A percentile compares a stretch with the other conserved stretches of the same genome.
Conservation (phyloP, 2,797 vertebrate species). For the Alosa sapidissima region DNA sequence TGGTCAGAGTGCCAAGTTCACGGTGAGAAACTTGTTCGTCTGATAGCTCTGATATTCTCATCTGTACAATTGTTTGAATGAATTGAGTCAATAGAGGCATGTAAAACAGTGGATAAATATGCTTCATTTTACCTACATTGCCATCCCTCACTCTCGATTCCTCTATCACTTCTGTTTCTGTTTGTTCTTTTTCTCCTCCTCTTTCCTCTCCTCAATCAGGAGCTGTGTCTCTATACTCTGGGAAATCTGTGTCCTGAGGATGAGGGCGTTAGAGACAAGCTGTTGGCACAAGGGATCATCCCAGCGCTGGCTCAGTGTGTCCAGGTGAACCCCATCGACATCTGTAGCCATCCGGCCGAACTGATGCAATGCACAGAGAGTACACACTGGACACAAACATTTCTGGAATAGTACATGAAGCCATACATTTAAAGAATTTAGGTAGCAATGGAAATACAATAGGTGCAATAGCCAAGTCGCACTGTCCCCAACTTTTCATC, state of each 20-base stretch:
- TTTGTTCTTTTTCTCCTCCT: conserved; percentile 20
- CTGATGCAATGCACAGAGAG: not conserved
- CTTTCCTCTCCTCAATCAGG: conserved; percentile 68
- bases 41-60: not conserved
- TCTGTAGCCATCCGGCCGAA: not conserved
- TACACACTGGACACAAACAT: not conserved
- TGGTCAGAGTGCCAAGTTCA: conserved; percentile 86
- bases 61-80: not conserved
- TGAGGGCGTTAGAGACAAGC: conserved; percentile 78
- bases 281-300: conserved; percentile 90
- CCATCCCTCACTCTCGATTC: not conserved
- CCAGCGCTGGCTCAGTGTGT: conserved; percentile 82
- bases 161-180: not conserved
- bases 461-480: too few relatives aligned
- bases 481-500: too few relatives aligned
- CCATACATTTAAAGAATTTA: not conserved
- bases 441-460: not conserved
- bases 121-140: not conserved
- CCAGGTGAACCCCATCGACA: conserved; percentile 73
- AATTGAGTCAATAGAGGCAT: too few relatives aligned
- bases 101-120: too few relatives aligned
- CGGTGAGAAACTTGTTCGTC: conserved; percentile 67
- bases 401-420: not conserved
- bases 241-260: conserved; percentile 91
- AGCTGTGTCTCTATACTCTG: conserved; percentile 91